phyloP scores from a whole-genome alignment of 2,797 vertebrate genomes.

The Tauraco hartlaubi region DNA sequence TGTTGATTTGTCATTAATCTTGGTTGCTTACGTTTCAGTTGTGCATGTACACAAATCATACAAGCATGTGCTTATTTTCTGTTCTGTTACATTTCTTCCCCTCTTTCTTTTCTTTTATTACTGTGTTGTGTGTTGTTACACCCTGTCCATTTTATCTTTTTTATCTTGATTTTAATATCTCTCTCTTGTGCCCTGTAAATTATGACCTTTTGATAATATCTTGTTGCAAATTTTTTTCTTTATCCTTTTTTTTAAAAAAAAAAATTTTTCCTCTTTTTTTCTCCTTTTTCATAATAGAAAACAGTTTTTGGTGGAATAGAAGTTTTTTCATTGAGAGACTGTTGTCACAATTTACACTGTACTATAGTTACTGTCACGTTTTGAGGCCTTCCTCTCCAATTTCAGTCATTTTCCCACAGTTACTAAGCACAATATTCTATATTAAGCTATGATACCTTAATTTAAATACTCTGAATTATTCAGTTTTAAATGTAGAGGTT shows the following conservation, averaged over 20 bases:
- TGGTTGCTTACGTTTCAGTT: not conserved
- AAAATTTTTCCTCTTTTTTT: not conserved
- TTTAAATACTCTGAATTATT: not conserved
- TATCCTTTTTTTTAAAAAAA: too few relatives aligned
- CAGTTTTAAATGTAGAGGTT: not conserved
- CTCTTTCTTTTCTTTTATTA: not conserved
- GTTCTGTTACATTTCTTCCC: not conserved
- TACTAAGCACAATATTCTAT: not conserved
- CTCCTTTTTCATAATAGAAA: not conserved
- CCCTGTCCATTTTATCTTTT: not conserved
- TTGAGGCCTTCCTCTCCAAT: too few relatives aligned
- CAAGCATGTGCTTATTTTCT: not conserved
- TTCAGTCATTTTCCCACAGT: too few relatives aligned
- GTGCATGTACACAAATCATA: not conserved
- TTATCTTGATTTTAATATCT: not conserved
- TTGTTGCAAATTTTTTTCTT: not conserved
- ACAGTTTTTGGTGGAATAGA: not conserved
- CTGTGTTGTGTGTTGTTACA: rapidly evolving
- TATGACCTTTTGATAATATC: not conserved
- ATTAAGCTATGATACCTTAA: not conserved
- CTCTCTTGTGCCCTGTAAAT: not conserved
- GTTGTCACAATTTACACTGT: not conserved
- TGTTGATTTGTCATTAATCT: not conserved
- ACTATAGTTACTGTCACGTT: not conserved
- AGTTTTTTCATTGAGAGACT: not conserved